Evolutionary conservation across 2,888 invertebrate genomes (phyloP), one percentile per base, ranked within the genome.

Genomic region (Tenthredo scrophulariae): DNA sequence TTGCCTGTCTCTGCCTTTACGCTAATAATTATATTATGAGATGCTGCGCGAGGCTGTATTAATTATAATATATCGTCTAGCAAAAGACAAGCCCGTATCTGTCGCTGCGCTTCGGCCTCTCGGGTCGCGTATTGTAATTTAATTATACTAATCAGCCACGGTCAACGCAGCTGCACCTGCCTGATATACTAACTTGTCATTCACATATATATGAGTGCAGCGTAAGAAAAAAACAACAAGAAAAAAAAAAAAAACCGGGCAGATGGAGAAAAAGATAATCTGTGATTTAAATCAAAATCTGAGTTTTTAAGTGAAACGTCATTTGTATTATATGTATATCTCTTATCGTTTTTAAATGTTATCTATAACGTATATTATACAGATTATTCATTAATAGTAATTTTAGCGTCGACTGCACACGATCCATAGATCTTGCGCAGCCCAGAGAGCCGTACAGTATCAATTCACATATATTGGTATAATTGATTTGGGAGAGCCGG

Each of bases 201-300:
- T 77, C 50, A 9, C 29, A 54, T 29, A 33, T 37, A 37, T 37
- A 77, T n/a, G 22, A 74, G 40, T 74, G 40, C 74, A 74, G 74
- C 74, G 40, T 18, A 26, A 74, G 22, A 6, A n/a, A 43, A 40
- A 43, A 13, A 1, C 13, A 15, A 74, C 29, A 77, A 54, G 5
- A 33, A 54, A 54, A 50, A 15, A 18, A 77, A 13, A n/a, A 22
- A 26, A 43, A n/a, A 33, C 37, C 70, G 18, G 67, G 67, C 67
- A 67, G 67, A 67, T 67, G 67, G 33, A 18, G 22, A 74, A 74
- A 74, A 74, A 18, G 70, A 87, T 86, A 87, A 86, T 87, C 87
- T 87, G 87, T 87, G 86, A 88, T 87, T 86, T 37, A 80, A 87
- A 88, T 87, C 86, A 85, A 85, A 86, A 84, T 82, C 85, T 85